A percentile compares a stretch with the other conserved stretches of the same genome.
Evolutionary conservation across 2,797 vertebrate species (phyloP).

Genomic region (Pangasius sanitwongsei): DNA sequence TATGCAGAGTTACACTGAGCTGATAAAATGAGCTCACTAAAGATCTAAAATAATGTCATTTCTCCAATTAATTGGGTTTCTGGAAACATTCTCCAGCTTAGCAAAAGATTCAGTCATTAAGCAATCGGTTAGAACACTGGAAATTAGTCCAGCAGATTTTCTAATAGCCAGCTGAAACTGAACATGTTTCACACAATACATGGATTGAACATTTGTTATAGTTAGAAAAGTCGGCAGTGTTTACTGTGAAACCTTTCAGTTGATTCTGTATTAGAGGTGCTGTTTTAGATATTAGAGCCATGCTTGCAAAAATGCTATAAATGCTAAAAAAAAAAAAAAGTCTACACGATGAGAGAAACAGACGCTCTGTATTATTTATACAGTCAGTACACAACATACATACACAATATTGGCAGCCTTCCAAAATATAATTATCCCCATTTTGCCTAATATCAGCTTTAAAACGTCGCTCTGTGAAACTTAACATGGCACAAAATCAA

Average conservation of each 20-base stretch:
- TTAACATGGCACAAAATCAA: conserved; percentile 39
- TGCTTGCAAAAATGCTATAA: background rate
- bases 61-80: conserved; percentile 57
- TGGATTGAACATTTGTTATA: background rate
- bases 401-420: conserved; percentile 10
- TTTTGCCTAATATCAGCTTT: conserved; percentile 45
- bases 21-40: conserved; percentile 73
- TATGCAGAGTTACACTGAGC: conserved; percentile 71
- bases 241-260: too few relatives aligned
- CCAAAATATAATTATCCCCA: conserved; percentile 32
- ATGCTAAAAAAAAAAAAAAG: background rate
- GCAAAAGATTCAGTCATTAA: conserved; percentile 43
- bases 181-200: background rate
- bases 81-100: conserved; percentile 59
- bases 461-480: conserved; percentile 31
- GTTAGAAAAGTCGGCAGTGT: background rate
- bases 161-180: background rate
- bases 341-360: background rate
- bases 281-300: background rate
- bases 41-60: conserved; percentile 67
- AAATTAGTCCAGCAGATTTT: conserved; percentile 30
- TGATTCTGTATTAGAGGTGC: background rate
- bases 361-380: background rate
- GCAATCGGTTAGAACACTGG: conserved; percentile 26
- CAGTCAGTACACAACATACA: background rate